A percentile compares a stretch with the other conserved stretches of the same genome.
Conservation (phyloP, 1,140 invertebrate genomes). For the Trachymyrmex cornetzi region DNA sequence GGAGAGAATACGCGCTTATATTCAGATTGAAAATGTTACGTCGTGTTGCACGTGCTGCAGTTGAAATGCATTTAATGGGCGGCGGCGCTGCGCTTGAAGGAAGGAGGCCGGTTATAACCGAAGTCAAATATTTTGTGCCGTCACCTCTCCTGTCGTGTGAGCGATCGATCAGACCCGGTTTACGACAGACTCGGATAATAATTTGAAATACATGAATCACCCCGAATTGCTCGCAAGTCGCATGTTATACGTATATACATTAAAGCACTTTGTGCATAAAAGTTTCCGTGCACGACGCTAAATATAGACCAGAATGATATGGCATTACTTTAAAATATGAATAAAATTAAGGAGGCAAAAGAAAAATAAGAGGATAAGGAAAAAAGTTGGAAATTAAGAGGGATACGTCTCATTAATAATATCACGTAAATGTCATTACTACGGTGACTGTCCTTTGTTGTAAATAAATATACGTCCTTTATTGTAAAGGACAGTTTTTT, state of each 20-base stretch:
- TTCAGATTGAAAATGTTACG: conserved; percentile 30
- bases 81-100: conserved; percentile 28
- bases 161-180: conserved; percentile 40
- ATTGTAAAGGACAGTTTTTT: too few species aligned
- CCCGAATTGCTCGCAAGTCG: background rate
- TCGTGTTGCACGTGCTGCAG: conserved; percentile 25
- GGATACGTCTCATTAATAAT: background rate
- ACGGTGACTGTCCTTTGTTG: too few species aligned
- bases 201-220: background rate
- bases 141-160: conserved; percentile 6
- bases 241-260: background rate
- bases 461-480: too few species aligned
- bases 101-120: conserved; percentile 21
- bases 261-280: conserved; percentile 12
- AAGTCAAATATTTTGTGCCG: conserved; percentile 38
- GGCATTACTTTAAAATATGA: background rate
- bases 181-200: conserved; percentile 42
- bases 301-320: background rate
- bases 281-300: background rate
- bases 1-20: conserved; percentile 41
- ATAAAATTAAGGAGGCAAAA: background rate
- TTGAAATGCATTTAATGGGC: conserved; percentile 49
- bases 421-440: background rate
- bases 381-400: background rate
- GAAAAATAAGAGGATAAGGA: background rate